phyloP scores from a whole-genome alignment of 1,140 invertebrate species.

The Monomorium pharaonis region DNA sequence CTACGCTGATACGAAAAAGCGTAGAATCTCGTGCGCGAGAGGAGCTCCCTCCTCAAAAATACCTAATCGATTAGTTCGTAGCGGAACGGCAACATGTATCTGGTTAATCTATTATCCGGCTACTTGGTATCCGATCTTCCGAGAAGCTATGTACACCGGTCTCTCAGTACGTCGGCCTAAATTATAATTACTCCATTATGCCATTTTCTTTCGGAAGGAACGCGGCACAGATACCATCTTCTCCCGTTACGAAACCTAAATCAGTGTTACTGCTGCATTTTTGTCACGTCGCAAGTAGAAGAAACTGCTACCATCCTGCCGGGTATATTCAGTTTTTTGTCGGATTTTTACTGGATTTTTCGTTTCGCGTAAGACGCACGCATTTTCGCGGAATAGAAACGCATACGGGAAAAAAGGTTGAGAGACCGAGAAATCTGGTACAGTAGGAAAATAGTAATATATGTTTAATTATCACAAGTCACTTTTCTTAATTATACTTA shows the following conservation, averaged over 20 bases:
- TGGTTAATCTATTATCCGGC: slow-evolving; percentile 65
- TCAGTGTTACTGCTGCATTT: slow-evolving; percentile 37
- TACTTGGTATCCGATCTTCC: slow-evolving; percentile 53
- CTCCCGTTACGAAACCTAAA: slow-evolving; percentile 42
- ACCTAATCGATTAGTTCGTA: slow-evolving; percentile 63
- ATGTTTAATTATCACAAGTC: not conserved
- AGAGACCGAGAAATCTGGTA: not conserved
- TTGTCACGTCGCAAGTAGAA: slow-evolving; percentile 27
- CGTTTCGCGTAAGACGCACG: not conserved
- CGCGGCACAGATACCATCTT: slow-evolving; percentile 38
- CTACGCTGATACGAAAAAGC: slow-evolving; percentile 34
- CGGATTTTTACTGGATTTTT: not conserved
- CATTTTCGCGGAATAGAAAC: not conserved
- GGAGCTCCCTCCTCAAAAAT: slow-evolving; percentile 50
- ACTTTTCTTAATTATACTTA: not conserved
- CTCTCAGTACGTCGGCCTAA: slow-evolving; percentile 30
- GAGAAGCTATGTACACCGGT: slow-evolving; percentile 12
- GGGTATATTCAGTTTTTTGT: not conserved
- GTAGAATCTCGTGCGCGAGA: not conserved
- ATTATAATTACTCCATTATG: slow-evolving; percentile 59
- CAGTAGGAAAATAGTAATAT: not conserved
- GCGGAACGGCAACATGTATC: slow-evolving; percentile 59
- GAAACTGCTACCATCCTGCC: slow-evolving; percentile 14
- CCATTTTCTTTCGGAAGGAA: slow-evolving; percentile 48
- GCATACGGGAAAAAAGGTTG: not conserved